Evolutionary conservation across 2,113 vertebrate species (phyloP).

Genomic region (Eubucco bourcierii): DNA sequence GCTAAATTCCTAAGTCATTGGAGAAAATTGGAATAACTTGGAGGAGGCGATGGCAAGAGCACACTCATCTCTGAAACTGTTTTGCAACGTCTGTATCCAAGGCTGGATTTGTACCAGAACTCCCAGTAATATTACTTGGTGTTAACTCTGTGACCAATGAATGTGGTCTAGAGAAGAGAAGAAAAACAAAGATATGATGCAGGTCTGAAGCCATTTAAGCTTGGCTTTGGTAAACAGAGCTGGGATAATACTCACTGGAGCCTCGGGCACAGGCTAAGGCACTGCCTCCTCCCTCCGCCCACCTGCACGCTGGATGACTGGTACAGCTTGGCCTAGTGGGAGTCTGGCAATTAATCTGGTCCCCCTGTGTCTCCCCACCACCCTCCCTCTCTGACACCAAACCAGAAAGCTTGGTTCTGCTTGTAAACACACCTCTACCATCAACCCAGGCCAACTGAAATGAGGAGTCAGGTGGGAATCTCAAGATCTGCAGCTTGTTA

Average conservation of each 20-base stretch:
- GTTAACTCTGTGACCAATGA: constrained; percentile 10
- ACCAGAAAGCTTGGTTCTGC: not conserved
- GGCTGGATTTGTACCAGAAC: constrained; percentile 14
- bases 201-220: constrained; percentile 20
- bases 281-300: constrained; percentile 46
- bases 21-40: constrained; percentile 19
- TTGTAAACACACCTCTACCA: not conserved
- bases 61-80: not conserved
- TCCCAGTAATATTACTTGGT: not conserved
- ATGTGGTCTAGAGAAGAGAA: not conserved
- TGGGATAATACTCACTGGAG: constrained; percentile 13
- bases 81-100: not conserved
- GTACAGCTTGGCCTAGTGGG: not conserved
- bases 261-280: constrained; percentile 3
- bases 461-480: not conserved
- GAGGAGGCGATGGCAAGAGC: not conserved
- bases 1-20: not conserved
- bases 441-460: not conserved
- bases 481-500: not conserved
- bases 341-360: not conserved
- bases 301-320: constrained; percentile 16
- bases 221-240: constrained; percentile 32
- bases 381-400: not conserved
- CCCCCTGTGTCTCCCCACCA: not conserved
- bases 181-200: constrained; percentile 46